Evolutionary conservation across 2,113 vertebrate genomes (phyloP).

Genomic region (Leuciscus idus): DNA sequence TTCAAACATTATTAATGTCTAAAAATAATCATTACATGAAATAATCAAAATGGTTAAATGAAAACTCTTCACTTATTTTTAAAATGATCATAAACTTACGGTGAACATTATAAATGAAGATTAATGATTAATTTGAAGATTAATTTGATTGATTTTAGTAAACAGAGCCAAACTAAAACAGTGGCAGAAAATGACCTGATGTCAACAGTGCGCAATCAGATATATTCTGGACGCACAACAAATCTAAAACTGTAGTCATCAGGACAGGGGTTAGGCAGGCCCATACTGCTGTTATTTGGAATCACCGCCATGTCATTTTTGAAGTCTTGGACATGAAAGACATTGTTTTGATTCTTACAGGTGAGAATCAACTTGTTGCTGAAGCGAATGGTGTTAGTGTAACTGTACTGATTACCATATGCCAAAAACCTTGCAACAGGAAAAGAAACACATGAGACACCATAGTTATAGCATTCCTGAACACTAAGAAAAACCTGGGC

Average conservation of each 20-base stretch:
- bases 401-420: not conserved
- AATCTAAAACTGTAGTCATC: conserved; percentile 63
- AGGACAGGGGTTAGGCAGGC: conserved; percentile 63
- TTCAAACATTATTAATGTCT: not conserved
- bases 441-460: conserved; percentile 54
- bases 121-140: not conserved
- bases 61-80: not conserved
- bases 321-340: conserved; percentile 72
- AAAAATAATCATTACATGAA: not conserved
- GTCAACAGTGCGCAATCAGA: conserved; percentile 47
- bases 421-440: conserved; percentile 54
- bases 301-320: conserved; percentile 57
- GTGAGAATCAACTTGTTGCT: conserved; percentile 70
- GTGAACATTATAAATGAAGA: not conserved
- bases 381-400: conserved; percentile 57
- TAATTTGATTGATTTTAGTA: not conserved
- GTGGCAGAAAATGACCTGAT: not conserved
- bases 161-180: not conserved
- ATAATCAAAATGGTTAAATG: not conserved
- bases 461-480: conserved; percentile 61
- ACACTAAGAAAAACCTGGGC: conserved; percentile 53
- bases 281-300: conserved; percentile 52
- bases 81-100: not conserved
- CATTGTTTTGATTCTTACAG: conserved; percentile 62
- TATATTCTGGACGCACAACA: conserved; percentile 72